Evolutionary conservation across 2,888 invertebrate species (phyloP), one percentile per base, ranked within the genome.

Genomic region (Troglohyphantes excavatus): DNA sequence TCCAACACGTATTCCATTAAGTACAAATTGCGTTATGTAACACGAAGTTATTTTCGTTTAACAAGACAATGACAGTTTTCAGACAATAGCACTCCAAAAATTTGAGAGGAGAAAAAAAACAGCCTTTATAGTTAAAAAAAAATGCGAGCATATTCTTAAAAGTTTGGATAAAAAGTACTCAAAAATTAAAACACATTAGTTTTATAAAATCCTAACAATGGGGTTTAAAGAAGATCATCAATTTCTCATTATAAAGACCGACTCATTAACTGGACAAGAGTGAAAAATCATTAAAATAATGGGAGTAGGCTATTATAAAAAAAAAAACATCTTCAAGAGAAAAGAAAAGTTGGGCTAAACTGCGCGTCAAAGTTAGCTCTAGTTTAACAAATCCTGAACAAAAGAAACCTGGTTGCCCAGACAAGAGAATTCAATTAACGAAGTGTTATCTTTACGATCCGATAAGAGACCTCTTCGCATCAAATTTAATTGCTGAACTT

Each of bases 401-500:
- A 88, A 88, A 76, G 88, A 82, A 82, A 82, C 43, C 76, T 70
- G 43, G 61, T 43, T 75, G 2, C 39, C 21, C 61, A 59, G 75
- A 88, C 75, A 76, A 82, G 81, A 68, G 75, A 82, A 82, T 75
- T 88, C 82, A 82, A 88, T 82, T 82, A 88, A 82, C 65, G 61
- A 88, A 88, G 88, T 82, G 65, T 88, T 88, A 88, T 88, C 88
- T 76, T 82, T 43, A 43, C 39, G 39, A 26, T 61, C 33, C 67
- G 43, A 61, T 63, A 63, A 59, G 67, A 53, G 53, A 33, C 26
- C 59, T 72, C 76, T 76, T 59, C 61, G 72, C 79, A 79, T 79
- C 87, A 87, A 87, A 79, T 87, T 88, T 82, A 88, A 88, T 88
- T 88, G 82, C 82, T 39, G 65, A 63, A 63, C 26, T 87, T 65